These are phyloP conservation scores for Lacerta viridis DNA, from an alignment of 2,797 vertebrate species.

Conservation along the genomic window DNA sequence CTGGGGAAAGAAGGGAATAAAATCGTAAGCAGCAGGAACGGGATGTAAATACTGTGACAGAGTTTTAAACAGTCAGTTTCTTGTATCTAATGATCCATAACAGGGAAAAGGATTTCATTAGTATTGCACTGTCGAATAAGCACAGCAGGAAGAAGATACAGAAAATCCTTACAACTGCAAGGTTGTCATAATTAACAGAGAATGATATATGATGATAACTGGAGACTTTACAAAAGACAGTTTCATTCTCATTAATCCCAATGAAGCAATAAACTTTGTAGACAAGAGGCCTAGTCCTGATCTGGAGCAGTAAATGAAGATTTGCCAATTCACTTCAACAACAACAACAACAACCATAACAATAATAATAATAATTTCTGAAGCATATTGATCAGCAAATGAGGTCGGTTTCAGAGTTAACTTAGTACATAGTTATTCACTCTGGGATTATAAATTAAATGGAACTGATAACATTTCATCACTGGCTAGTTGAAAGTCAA, in stretches of 20 bases:
- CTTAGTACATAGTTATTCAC: background rate
- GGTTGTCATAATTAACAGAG: constrained; percentile 40
- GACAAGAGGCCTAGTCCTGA: background rate
- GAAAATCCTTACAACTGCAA: constrained; percentile 18
- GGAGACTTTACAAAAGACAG: background rate
- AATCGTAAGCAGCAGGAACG: background rate
- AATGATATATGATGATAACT: constrained; percentile 30
- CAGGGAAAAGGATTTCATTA: constrained; percentile 30
- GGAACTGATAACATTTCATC: background rate
- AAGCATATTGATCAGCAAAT: background rate
- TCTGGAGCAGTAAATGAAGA: background rate
- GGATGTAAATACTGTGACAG: constrained; percentile 28
- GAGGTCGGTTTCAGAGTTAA: background rate
- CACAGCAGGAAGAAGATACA: constrained; percentile 17
- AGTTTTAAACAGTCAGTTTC: constrained; percentile 4
- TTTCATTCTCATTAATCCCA: constrained; percentile 19
- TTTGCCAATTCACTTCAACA: background rate
- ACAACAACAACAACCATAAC: background rate
- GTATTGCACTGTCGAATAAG: constrained; percentile 38
- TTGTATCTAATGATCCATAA: constrained; percentile 29
- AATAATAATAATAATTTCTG: background rate
- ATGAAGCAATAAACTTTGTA: constrained; percentile 14
- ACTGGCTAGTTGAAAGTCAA: background rate
- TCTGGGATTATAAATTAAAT: background rate
- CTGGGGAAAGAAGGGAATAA: background rate